Percentiles rank a stretch among this genome's conserved stretches.
Conservation (phyloP, 2,113 vertebrate genomes). For the Tricholaema leucomelas region DNA sequence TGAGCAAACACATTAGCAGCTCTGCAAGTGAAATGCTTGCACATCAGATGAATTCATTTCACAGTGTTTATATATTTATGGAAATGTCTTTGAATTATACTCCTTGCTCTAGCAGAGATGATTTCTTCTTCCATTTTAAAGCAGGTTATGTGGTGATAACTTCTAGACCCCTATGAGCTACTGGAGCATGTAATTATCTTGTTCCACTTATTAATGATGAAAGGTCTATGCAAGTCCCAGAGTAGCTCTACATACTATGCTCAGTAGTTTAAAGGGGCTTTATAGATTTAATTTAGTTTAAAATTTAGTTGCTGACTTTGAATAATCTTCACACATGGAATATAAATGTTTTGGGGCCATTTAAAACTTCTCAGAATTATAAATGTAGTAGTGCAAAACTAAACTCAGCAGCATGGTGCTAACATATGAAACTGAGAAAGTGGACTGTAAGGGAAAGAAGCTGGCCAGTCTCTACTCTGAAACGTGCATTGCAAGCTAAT, state of each 20-base stretch:
- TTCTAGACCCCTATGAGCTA: slow-evolving; percentile 47
- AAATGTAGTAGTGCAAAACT: not conserved
- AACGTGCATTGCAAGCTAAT: not conserved
- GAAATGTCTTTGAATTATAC: slow-evolving; percentile 35
- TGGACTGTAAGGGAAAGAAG: not conserved
- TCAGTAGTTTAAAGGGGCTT: slow-evolving; percentile 14
- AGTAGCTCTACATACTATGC: not conserved
- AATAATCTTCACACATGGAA: slow-evolving; percentile 5
- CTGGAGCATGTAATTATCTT: slow-evolving; percentile 62
- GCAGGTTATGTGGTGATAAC: slow-evolving; percentile 52
- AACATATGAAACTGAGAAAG: not conserved
- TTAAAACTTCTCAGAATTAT: not conserved
- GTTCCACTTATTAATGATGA: slow-evolving; percentile 62
- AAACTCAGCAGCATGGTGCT: not conserved
- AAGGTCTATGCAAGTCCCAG: slow-evolving; percentile 49
- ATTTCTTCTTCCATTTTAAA: slow-evolving; percentile 50
- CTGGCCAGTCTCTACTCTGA: not conserved
- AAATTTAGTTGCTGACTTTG: slow-evolving; percentile 10
- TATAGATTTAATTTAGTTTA: slow-evolving; percentile 37
- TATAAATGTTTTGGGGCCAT: not conserved
- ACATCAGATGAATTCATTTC: slow-evolving; percentile 32
- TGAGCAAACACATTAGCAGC: slow-evolving; percentile 19
- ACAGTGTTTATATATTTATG: slow-evolving; percentile 56
- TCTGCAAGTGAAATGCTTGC: slow-evolving; percentile 22
- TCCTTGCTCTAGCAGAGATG: not conserved